A percentile compares a stretch with the other conserved stretches of the same genome.
These are phyloP conservation scores for Tachypleus tridentatus DNA, from an alignment of 1,140 invertebrate species.

Conservation along the genomic window DNA sequence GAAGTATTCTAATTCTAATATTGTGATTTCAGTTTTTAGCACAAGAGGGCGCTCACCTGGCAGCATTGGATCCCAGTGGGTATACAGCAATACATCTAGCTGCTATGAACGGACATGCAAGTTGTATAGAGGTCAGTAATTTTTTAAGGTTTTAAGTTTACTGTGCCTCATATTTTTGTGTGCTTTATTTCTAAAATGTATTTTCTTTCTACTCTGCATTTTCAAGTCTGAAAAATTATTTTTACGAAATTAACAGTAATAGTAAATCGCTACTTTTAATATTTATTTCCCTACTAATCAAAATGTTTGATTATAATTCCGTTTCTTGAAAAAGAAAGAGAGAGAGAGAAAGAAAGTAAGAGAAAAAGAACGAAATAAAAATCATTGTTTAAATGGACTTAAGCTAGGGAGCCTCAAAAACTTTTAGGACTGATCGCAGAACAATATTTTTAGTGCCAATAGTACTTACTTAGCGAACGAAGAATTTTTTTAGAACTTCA, in stretches of 20 bases:
- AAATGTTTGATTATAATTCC: background rate
- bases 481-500: too few relatives aligned
- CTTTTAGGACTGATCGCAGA: too few relatives aligned
- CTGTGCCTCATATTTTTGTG: too few relatives aligned
- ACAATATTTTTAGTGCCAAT: too few relatives aligned
- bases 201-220: background rate
- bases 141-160: background rate
- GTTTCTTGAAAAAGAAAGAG: background rate
- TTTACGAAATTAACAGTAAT: background rate
- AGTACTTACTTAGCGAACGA: too few relatives aligned
- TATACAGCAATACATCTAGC: constrained; percentile 35
- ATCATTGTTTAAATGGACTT: too few relatives aligned
- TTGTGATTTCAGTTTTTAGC: constrained; percentile 15
- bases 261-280: background rate
- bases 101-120: constrained; percentile 33
- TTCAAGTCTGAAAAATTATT: background rate
- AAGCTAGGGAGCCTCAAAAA: too few relatives aligned
- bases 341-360: too few relatives aligned
- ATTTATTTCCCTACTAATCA: background rate
- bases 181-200: background rate
- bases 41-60: constrained; percentile 20
- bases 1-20: too few relatives aligned
- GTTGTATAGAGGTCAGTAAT: constrained; percentile 24
- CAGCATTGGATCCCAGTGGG: constrained; percentile 28
- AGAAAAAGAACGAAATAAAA: too few relatives aligned